A percentile compares a stretch with the other conserved stretches of the same genome.
These are phyloP conservation scores for Drosophila ogumai DNA, from an alignment of 1,140 invertebrate species.

Conservation along the genomic window DNA sequence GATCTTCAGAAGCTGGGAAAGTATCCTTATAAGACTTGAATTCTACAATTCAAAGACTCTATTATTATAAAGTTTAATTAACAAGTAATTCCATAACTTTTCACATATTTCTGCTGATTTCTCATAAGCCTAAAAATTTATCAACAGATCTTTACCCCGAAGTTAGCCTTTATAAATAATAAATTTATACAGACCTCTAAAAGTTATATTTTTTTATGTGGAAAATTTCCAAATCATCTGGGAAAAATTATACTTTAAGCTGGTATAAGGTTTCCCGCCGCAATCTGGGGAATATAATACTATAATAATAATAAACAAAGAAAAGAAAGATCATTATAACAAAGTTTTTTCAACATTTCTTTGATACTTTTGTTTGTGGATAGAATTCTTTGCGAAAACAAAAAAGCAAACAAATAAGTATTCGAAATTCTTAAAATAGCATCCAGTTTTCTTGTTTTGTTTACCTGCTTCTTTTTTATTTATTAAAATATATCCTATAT, in stretches of 20 bases:
- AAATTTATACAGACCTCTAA: neutral
- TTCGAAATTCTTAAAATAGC: constrained; percentile 7
- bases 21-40: too few species aligned
- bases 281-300: neutral
- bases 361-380: neutral
- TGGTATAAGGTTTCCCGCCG: too few species aligned
- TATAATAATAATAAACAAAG: neutral
- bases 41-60: too few species aligned
- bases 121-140: neutral
- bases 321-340: neutral
- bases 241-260: neutral
- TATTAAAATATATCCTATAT: neutral
- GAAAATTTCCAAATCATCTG: too few species aligned
- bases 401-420: neutral
- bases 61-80: too few species aligned
- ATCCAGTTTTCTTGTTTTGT: constrained; percentile 3
- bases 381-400: neutral
- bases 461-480: neutral
- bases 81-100: neutral
- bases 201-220: neutral
- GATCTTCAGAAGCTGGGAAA: too few species aligned
- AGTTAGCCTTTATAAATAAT: neutral
- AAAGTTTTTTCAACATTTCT: neutral
- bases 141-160: neutral
- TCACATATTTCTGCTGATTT: neutral